Percentiles rank a stretch among this genome's conserved stretches.
These are phyloP conservation scores for Meloidogyne hapla DNA, from an alignment of 1,140 invertebrate species.

Conservation along the genomic window DNA sequence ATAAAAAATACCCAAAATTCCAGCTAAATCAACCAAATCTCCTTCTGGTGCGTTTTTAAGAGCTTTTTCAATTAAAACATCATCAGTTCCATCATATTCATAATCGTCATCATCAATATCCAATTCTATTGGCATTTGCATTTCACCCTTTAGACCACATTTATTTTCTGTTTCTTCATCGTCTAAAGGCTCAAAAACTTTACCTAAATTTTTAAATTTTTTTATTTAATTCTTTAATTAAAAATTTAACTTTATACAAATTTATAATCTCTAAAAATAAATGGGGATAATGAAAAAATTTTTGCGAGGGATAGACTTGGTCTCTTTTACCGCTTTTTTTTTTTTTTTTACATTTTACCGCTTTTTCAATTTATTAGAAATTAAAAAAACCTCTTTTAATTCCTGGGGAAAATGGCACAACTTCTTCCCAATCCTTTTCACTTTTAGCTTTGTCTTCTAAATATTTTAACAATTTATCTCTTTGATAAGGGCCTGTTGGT, in stretches of 20 bases:
- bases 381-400: slow-evolving; percentile 75
- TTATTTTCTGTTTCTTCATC: slow-evolving; percentile 56
- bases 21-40: slow-evolving; percentile 97
- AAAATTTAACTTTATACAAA: too few relatives aligned
- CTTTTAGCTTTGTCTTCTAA: slow-evolving; percentile 95
- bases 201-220: slow-evolving; percentile 40
- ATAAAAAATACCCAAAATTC: slow-evolving; percentile 68
- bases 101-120: slow-evolving; percentile 2
- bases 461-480: slow-evolving; percentile 93
- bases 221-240: too few relatives aligned
- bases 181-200: slow-evolving; percentile 53
- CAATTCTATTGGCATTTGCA: slow-evolving; percentile 2
- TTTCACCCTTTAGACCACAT: slow-evolving; percentile 70
- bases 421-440: slow-evolving; percentile 92
- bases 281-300: too few relatives aligned
- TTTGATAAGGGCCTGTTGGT: slow-evolving; percentile 88
- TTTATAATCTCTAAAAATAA: too few relatives aligned
- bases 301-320: too few relatives aligned
- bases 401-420: slow-evolving; percentile 86
- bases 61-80: slow-evolving; percentile 74
- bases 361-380: too few relatives aligned
- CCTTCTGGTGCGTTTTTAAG: slow-evolving; percentile 85
- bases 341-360: too few relatives aligned
- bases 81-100: slow-evolving; percentile 26
- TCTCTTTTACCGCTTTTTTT: too few relatives aligned